These are phyloP conservation scores for Gisinianus flammeolus DNA, from an alignment of 2,888 invertebrate species.

Conservation along the genomic window DNA sequence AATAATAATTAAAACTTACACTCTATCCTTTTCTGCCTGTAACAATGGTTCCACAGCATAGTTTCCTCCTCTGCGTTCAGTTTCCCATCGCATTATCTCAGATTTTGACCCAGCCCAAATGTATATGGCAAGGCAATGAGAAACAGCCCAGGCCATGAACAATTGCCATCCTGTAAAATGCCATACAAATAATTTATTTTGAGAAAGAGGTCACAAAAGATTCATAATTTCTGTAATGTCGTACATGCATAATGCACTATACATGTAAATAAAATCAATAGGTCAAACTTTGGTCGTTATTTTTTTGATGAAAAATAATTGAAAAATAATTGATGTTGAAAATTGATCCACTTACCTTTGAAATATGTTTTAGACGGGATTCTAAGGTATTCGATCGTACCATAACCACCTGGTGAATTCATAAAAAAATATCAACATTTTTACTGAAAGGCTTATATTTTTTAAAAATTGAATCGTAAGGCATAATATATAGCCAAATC, in stretches of 20 bases:
- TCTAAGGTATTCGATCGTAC: slow-evolving; percentile 74
- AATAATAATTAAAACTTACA: slow-evolving; percentile 64
- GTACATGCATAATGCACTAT: neutral
- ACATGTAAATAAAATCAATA: neutral
- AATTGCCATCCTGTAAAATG: slow-evolving; percentile 59
- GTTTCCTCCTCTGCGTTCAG: slow-evolving; percentile 79
- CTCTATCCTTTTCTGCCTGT: slow-evolving; percentile 82
- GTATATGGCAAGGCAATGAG: slow-evolving; percentile 68
- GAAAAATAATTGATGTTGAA: neutral
- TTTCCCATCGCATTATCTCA: slow-evolving; percentile 66
- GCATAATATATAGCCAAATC: too few species aligned
- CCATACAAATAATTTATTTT: slow-evolving; percentile 2
- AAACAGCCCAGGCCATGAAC: slow-evolving; percentile 60
- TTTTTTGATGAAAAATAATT: neutral
- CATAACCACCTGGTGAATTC: slow-evolving; percentile 89
- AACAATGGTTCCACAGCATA: slow-evolving; percentile 79
- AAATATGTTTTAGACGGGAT: slow-evolving; percentile 75
- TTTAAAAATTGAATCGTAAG: too few species aligned
- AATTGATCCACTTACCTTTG: slow-evolving; percentile 66
- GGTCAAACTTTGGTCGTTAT: neutral
- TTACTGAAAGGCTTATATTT: too few species aligned
- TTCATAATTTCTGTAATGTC: neutral
- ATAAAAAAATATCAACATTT: too few species aligned
- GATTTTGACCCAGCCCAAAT: slow-evolving; percentile 68
- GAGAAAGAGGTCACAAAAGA: neutral